Evolutionary conservation across 2,888 invertebrate genomes (phyloP), one percentile per base, ranked within the genome.

Genomic region (Cremastinae sp.): DNA sequence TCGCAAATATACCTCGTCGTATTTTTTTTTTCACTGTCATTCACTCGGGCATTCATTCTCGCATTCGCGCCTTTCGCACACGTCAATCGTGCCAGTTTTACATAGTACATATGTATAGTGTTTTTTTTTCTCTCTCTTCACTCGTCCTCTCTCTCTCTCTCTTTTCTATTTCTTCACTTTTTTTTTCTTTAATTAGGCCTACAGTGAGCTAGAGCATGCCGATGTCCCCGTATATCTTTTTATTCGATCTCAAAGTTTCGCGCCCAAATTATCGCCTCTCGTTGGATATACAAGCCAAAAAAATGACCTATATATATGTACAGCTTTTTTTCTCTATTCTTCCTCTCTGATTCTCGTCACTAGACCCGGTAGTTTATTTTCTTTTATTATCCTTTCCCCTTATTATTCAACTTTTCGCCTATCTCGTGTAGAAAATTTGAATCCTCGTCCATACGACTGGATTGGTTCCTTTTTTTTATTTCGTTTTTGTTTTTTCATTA

Each of bases 181-280:
- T 77, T 75, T 72, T 78, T 61, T 80, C 70, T 69, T 83, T 85
- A 85, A 84, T 89, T 89, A 89, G 89, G 89, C 89, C 89, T 89
- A 88, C 86, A 84, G 84, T 89, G 87, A 88, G 87, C 87, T 88
- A 86, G 84, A 86, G 85, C 85, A 79, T 77, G 78, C 74, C 79
- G 74, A 72, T 72, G 66, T 75, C 68, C 75, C 75, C 78, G 75
- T 75, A 58, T 74, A 66, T 74, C 43, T 12, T 69, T 45, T 14
- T 59, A 43, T 47, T 43, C 1, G 47, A 72, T 75, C 68, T 76
- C 41, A 72, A 64, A 75, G 73, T 70, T 70, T 65, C 68, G 64
- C 69, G 71, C 65, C 61, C 68, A 45, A 74, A 72, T 58, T 64
- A 62, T 72, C 72, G 64, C 75, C 59, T 72, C 69, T 72, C 72